Conservation (phyloP, 2,113 vertebrate species). For the Myiozetetes cayanensis region DNA sequence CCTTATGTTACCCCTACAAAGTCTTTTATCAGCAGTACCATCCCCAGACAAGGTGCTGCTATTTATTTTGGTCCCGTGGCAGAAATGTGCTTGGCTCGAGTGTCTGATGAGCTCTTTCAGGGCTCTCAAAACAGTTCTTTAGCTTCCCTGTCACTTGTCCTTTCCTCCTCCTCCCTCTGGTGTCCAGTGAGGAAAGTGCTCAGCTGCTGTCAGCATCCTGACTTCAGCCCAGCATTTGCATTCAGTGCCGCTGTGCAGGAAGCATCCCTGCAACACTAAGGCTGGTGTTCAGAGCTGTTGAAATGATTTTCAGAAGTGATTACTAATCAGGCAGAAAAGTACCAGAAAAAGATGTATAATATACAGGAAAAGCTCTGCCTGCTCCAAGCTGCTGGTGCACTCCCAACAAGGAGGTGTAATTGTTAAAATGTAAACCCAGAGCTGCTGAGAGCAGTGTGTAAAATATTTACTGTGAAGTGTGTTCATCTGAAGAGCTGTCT, state of each 20-base stretch:
- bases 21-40: neutral
- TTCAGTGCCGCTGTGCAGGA: neutral
- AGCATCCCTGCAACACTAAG: neutral
- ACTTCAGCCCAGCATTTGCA: neutral
- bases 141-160: neutral
- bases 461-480: neutral
- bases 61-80: neutral
- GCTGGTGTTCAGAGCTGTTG: neutral
- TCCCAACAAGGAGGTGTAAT: neutral
- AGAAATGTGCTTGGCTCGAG: neutral
- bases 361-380: neutral
- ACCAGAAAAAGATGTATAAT: neutral
- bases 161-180: constrained; percentile 65
- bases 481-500: neutral
- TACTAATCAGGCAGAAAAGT: constrained; percentile 64
- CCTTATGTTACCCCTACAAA: neutral
- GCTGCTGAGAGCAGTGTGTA: neutral
- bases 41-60: neutral
- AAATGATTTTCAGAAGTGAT: constrained; percentile 47
- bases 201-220: neutral
- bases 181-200: constrained; percentile 53
- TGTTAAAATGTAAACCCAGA: constrained; percentile 30
- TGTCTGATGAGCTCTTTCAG: neutral
- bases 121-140: neutral
- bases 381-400: neutral